Evolutionary conservation across 2,113 vertebrate species (phyloP), one percentile per base, ranked within the genome.

Genomic region (Junco hyemalis): DNA sequence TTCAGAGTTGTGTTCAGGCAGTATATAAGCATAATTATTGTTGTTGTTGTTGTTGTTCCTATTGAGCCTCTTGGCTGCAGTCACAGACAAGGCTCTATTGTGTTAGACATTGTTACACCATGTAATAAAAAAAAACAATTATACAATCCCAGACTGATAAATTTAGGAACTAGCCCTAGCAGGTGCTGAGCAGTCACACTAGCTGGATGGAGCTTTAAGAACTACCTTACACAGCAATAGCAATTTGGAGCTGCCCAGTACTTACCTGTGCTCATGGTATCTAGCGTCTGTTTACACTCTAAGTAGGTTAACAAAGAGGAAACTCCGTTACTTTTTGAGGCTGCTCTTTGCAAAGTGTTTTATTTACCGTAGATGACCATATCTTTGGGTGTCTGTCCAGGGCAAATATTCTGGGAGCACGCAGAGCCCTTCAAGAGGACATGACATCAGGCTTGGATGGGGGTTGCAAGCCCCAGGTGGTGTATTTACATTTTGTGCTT

Each of bases 1-100:
- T 94, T 87, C 60, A 54, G 70, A 87, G 89, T 61, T 91, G 59
- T 90, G 81, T 89, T 94, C 92, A 93, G 60, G 89, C 86, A 93
- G 79, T n/a, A 60, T 80, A 68, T 80, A 63, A 77, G 28, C 68
- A 74, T 84, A 81, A 72, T 88, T 83, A 3, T 84, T 80, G 20
- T 71, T 91, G 53, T 76, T 60, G 57, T 59, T 59, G 38, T 80
- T 95, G 51, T 66, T 84, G 47, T 50, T 90, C 20, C 36, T 91
- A 19, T 91, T 65, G 61, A 85, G 66, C 65, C n/a, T 91, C 18
- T 91, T 85, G 94, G 83, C 93, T 89, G 59, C 22, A 53, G 57
- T 44, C 63, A 83, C 2, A 8, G 35, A 81, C 42, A 70, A 88
- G 24, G 24, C 44, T 70, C 36, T 91, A 42, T 85, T 85, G 69